A percentile compares a stretch with the other conserved stretches of the same genome.
These are phyloP conservation scores for Toxotes chatareus DNA, from an alignment of 2,113 vertebrate species.

Conservation along the genomic window DNA sequence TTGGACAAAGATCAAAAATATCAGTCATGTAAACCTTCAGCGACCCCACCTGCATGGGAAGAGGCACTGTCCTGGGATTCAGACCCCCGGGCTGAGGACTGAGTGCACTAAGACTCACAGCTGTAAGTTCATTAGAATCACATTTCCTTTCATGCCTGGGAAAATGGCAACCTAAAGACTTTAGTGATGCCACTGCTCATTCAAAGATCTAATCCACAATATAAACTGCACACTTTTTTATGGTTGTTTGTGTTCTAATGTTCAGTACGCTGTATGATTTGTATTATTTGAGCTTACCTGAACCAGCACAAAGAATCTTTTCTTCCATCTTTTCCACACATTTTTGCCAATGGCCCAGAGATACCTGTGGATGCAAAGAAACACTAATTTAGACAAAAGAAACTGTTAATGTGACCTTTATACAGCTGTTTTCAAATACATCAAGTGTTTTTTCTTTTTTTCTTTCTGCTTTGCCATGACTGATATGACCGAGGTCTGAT, in stretches of 20 bases:
- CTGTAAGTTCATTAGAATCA: not conserved
- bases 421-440: not conserved
- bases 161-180: not conserved
- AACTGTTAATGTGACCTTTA: not conserved
- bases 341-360: conserved; percentile 98
- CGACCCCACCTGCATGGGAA: not conserved
- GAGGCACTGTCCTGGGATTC: not conserved
- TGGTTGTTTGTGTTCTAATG: not conserved
- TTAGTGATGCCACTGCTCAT: not conserved
- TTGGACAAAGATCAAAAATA: too few relatives aligned
- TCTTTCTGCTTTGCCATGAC: not conserved
- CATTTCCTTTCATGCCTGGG: not conserved
- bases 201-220: not conserved
- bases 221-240: not conserved
- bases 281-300: conserved; percentile 88
- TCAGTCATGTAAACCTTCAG: not conserved
- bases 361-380: conserved; percentile 85
- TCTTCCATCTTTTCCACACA: conserved; percentile 99
- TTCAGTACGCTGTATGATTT: not conserved
- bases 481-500: not conserved
- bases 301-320: conserved; percentile 97
- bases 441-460: not conserved
- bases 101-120: not conserved
- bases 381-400: conserved; percentile 4
- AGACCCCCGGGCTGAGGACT: not conserved